Base-by-base conservation (phyloP, 2,888 invertebrate genomes). In the Chironomus tentans region DNA sequence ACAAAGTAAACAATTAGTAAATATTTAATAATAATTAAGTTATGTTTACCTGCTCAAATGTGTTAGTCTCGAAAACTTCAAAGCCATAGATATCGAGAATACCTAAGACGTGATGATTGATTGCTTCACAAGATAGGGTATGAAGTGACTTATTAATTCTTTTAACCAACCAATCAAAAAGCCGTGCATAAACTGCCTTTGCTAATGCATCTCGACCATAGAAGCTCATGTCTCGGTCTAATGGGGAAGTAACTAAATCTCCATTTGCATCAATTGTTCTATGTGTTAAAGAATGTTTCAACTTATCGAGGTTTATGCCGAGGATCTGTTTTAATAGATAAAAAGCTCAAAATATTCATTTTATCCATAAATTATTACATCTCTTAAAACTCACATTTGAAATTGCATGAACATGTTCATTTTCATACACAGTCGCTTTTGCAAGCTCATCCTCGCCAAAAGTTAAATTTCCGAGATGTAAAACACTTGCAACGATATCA, bases 11-110 rank as follows among this genome's bases (percentile, higher is more conserved):
- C 93, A 92, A 82, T 93, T 93, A 81, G 92, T 92, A 81, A 77
- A 82, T 77, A 75, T 72, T 50, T 15, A 77, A 50, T 38, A 15
- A 46, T 62, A 22, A 65, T 65, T 15, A 6, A 7, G 3, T 4
- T 18, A 1, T 10, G 21, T 0, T 24, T 24, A 65, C 65, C 56
- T 56, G 56, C 6, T 83, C 82, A 77, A 81, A 83, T 91, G 92
- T 92, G 82, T 97, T 97, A 79, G 89, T 91, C 74, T 92, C 89
- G 85, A 97, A 95, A 78, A 97, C 94, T 84, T 97, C 96, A 82
- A 97, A 97, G 70, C 96, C 97, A 80, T 97, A 97, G 80, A 97
- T 97, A 82, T 97, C 96, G 78, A 97, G 84, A 79, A 97, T 93
- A 2, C 96, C 96, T 85, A 96, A 93, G 0, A 95, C 91, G 1